phyloP scores from a whole-genome alignment of 2,888 invertebrate genomes.

The Branchipolynoe longqiensis region DNA sequence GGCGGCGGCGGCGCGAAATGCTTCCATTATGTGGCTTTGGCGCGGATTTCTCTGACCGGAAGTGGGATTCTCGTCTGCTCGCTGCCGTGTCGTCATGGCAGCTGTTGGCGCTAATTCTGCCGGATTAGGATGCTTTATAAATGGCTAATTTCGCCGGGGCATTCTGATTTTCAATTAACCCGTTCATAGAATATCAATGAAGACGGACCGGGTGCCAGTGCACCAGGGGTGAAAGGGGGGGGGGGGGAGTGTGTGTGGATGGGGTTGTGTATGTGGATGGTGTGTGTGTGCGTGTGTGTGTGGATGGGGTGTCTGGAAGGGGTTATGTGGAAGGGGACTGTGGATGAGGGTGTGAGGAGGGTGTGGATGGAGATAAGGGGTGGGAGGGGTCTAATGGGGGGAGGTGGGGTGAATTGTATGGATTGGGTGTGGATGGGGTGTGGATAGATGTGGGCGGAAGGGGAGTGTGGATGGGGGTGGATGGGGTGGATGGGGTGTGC shows the following conservation, averaged over 20 bases:
- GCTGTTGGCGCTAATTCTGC: constrained; percentile 50
- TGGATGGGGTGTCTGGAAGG: background rate
- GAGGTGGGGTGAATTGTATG: no score
- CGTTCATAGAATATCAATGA: constrained; percentile 36
- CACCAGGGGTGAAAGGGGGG: background rate
- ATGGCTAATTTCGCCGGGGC: constrained; percentile 45
- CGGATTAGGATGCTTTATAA: constrained; percentile 46
- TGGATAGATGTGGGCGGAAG: no score
- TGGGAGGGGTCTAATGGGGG: no score
- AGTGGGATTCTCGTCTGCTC: constrained; percentile 11
- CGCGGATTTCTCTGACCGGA: background rate
- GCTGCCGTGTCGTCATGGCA: constrained; percentile 26
- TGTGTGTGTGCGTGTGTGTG: background rate
- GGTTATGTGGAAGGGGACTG: no score
- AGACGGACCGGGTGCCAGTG: background rate
- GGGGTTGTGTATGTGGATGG: background rate
- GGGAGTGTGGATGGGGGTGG: no score
- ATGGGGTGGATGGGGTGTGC: no score
- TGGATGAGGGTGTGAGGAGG: no score
- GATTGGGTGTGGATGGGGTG: no score
- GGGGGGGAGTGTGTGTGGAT: background rate
- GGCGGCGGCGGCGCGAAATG: constrained; percentile 1
- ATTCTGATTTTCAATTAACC: constrained; percentile 56
- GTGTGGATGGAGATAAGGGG: no score
- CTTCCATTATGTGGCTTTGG: constrained; percentile 20